Evolutionary conservation across 2,113 vertebrate genomes (phyloP).

Genomic region (Atherinomorus stipes): DNA sequence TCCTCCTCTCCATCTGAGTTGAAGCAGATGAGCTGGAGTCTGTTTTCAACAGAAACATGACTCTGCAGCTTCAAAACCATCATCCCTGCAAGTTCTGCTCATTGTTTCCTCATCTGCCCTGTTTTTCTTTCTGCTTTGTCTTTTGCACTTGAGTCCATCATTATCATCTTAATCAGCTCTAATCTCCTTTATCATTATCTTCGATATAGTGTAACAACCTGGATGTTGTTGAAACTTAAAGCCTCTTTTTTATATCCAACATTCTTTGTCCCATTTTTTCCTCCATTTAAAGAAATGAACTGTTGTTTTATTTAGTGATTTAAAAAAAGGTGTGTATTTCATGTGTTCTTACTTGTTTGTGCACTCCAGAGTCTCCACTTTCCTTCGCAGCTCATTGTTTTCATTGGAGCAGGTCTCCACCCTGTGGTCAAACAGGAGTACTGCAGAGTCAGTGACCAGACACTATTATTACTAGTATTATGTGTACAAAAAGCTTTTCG

Average conservation of each 20-base stretch:
- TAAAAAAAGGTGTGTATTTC: neutral
- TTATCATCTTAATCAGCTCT: no score
- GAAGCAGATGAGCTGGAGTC: neutral
- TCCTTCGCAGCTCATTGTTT: conserved; percentile 94
- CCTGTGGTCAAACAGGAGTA: conserved; percentile 80
- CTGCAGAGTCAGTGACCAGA: conserved; percentile 51
- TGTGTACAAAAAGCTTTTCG: neutral
- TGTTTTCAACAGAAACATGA: neutral
- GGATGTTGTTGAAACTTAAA: no score
- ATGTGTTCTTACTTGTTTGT: conserved; percentile 90
- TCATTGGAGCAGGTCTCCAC: conserved; percentile 97
- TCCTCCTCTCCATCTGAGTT: no score
- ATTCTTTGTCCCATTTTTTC: neutral
- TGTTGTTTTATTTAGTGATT: neutral
- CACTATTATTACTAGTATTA: neutral
- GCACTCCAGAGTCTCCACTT: conserved; percentile 95
- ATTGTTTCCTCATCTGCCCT: neutral
- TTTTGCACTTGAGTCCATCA: no score
- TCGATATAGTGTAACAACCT: no score
- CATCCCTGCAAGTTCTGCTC: neutral
- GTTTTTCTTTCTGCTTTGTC: no score
- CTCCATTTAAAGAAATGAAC: neutral
- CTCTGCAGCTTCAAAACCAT: neutral
- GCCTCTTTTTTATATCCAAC: neutral
- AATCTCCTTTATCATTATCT: no score